Base-by-base conservation (phyloP, 2,797 vertebrate genomes). In the Amphiprion clarkii region DNA sequence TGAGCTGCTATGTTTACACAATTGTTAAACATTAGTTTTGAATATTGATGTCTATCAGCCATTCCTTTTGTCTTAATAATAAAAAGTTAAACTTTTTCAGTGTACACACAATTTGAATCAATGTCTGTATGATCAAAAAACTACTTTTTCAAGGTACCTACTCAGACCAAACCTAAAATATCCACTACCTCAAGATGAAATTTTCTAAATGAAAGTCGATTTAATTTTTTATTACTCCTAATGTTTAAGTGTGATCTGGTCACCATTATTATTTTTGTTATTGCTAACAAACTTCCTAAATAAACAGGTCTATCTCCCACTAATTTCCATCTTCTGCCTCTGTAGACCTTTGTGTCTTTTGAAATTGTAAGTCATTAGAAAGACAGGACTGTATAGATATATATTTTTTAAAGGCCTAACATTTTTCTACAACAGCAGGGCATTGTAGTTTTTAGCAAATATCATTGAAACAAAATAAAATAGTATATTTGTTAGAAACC, bases 1-100 rank as follows among this genome's bases (percentile, higher is more conserved):
- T 54, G 61, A 79, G 27, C 67, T 4, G 16, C 48, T 59, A 5
- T 79, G 62, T 83, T 87, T 76, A 84, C 52, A 81, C 54, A 59
- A 73, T 52, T 60, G 56, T 71, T 71, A 76, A 89, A 85, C 71
- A 78, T 48, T 48, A 6, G 0, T 40, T 65, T 70, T 70, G 55
- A 49, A 51, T 57, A 60, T 19, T n/a, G 8, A 69, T 11, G 10
- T 62, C 59, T 62, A 4, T 63, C 33, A 39, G 36, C 2, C 9
- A 9, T 25, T 56, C 21, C 36, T 5, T n/a, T 36, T 21, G 4
- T 31, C 1, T 48, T 59, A 40, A 60, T 48, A 7, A 2, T 8
- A 14, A 19, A 16, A 40, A 40, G 13, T 1, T 42, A 42, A 23
- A 29, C 2, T 14, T 53, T 21, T 29, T 29, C 1, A 33, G 13